These are phyloP conservation scores for Tokudaia tokunoshimensis DNA, from an alignment of 2,797 vertebrate genomes.

Conservation along the genomic window DNA sequence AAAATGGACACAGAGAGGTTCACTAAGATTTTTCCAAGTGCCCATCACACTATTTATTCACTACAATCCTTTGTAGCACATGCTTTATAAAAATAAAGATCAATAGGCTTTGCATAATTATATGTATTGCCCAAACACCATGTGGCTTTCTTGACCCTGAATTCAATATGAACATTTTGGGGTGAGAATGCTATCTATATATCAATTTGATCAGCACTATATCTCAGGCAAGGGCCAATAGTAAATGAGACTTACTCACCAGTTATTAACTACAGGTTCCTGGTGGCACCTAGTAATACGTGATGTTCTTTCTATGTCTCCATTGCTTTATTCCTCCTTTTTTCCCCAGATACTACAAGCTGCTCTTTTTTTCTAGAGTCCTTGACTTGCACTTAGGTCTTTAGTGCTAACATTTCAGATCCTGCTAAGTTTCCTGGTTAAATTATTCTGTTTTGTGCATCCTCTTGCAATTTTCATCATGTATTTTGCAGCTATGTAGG, in stretches of 20 bases:
- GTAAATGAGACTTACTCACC: background rate
- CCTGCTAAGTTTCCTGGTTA: background rate
- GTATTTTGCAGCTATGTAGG: constrained; percentile 35
- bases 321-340: background rate
- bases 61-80: constrained; percentile 39
- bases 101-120: background rate
- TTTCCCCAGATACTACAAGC: background rate
- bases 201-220: background rate
- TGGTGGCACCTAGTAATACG: background rate
- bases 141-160: constrained; percentile 15
- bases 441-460: background rate
- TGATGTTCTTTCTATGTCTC: constrained; percentile 26
- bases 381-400: background rate
- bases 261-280: background rate
- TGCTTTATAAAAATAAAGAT: background rate
- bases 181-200: background rate
- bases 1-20: constrained; percentile 14
- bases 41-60: background rate
- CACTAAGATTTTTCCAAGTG: constrained; percentile 1
- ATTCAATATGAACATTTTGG: background rate
- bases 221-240: background rate
- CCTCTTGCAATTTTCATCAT: background rate
- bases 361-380: background rate
- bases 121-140: background rate
- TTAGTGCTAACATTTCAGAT: background rate